Conservation (phyloP, 1,140 invertebrate genomes). For the Zaprionus camerounensis region DNA sequence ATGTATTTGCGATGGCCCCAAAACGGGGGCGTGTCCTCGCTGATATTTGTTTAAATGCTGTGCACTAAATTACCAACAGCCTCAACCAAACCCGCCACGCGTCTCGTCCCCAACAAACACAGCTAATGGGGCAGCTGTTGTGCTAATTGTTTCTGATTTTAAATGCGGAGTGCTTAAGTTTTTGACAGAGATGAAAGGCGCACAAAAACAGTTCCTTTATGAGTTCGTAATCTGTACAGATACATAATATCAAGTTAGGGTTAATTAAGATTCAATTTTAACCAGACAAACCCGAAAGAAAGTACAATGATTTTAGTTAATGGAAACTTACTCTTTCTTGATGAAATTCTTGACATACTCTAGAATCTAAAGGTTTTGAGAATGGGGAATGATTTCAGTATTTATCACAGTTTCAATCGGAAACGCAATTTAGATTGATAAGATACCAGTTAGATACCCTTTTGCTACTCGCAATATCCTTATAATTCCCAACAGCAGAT, state of each 20-base stretch:
- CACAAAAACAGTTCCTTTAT: not conserved
- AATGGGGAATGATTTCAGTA: too few species aligned
- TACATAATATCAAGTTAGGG: not conserved
- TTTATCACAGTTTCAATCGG: too few species aligned
- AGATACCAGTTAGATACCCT: too few species aligned
- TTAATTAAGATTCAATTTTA: not conserved
- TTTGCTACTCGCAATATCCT: too few species aligned
- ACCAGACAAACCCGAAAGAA: too few species aligned
- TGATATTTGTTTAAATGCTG: conserved; percentile 82
- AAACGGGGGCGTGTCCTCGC: conserved; percentile 38
- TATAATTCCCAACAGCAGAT: too few species aligned
- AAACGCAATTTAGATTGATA: too few species aligned
- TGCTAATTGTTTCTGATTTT: conserved; percentile 80
- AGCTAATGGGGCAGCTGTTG: conserved; percentile 72
- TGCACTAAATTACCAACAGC: conserved; percentile 67
- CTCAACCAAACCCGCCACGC: conserved; percentile 14
- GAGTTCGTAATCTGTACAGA: not conserved
- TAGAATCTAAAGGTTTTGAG: too few species aligned
- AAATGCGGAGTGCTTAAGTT: conserved; percentile 47
- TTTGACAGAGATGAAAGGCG: conserved; percentile 15
- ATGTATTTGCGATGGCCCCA: not conserved
- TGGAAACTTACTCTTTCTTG: too few species aligned
- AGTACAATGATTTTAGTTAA: too few species aligned
- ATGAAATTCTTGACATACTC: too few species aligned
- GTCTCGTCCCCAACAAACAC: conserved; percentile 5